phyloP scores from a whole-genome alignment of 2,797 vertebrate species.

The Gambusia yucatana region DNA sequence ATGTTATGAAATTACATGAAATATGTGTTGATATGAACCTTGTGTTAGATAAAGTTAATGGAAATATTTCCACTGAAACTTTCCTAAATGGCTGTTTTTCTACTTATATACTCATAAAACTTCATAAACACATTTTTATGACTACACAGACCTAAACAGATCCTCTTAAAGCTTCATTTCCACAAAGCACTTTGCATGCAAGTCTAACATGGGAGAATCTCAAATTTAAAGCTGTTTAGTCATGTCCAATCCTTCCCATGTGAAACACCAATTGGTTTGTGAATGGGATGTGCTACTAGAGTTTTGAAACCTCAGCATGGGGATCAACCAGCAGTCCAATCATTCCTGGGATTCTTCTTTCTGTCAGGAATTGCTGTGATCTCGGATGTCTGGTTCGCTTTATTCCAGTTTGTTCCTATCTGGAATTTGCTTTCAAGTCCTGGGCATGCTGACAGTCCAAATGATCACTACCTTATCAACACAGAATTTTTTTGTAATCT shows the following conservation, averaged over 20 bases:
- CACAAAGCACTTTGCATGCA: neutral
- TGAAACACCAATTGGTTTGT: neutral
- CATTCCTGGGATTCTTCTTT: constrained; percentile 9
- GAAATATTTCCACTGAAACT: neutral
- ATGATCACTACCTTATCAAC: neutral
- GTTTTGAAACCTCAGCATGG: neutral
- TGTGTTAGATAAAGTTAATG: neutral
- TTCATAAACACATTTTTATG: neutral
- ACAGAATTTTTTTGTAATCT: neutral
- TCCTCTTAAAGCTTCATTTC: neutral
- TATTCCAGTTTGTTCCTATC: neutral
- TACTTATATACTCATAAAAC: neutral
- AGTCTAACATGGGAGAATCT: neutral
- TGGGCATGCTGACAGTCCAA: neutral
- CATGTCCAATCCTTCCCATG: neutral
- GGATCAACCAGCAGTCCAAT: constrained; percentile 5
- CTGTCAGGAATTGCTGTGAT: neutral
- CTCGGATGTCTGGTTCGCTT: neutral
- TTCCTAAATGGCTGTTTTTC: neutral
- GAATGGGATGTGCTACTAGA: neutral
- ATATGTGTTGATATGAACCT: neutral
- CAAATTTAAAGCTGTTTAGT: neutral
- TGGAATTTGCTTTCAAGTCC: constrained; percentile 7
- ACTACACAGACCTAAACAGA: neutral
- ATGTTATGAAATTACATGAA: neutral